Percentiles rank a stretch among this genome's conserved stretches.
phyloP scores from a whole-genome alignment of 2,797 vertebrate species.

The Cryptoblepharus egeriae region DNA sequence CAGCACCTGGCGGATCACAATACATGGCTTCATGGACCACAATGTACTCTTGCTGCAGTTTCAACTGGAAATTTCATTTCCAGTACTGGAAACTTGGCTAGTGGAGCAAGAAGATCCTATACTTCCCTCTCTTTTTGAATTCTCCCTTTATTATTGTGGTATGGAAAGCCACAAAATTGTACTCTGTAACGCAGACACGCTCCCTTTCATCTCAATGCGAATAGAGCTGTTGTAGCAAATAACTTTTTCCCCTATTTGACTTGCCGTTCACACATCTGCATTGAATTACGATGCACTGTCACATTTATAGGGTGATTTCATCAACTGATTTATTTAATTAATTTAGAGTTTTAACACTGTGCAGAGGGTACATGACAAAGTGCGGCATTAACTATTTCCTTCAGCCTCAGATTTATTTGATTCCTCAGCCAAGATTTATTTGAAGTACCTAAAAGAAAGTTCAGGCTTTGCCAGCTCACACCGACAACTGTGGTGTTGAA shows the following conservation, averaged over 20 bases:
- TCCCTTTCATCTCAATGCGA: slow-evolving; percentile 51
- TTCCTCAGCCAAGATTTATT: slow-evolving; percentile 59
- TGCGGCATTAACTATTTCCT: slow-evolving; percentile 63
- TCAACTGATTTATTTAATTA: slow-evolving; percentile 63
- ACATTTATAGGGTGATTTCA: slow-evolving; percentile 76
- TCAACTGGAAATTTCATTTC: slow-evolving; percentile 27
- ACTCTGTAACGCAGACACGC: slow-evolving; percentile 15
- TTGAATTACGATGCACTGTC: slow-evolving; percentile 70
- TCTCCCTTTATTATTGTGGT: slow-evolving; percentile 39
- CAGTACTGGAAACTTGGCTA: background rate
- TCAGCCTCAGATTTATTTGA: slow-evolving; percentile 66
- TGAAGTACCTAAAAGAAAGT: slow-evolving; percentile 33
- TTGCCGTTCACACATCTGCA: slow-evolving; percentile 60
- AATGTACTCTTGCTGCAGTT: slow-evolving; percentile 15
- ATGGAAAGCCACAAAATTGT: slow-evolving; percentile 59
- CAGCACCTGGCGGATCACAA: background rate
- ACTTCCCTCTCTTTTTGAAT: slow-evolving; percentile 47
- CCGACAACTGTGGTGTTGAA: background rate
- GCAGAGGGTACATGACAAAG: slow-evolving; percentile 67
- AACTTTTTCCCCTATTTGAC: slow-evolving; percentile 61
- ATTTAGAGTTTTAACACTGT: slow-evolving; percentile 61
- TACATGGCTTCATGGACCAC: background rate
- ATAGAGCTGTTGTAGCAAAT: slow-evolving; percentile 38
- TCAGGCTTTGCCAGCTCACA: slow-evolving; percentile 41
- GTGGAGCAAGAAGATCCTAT: slow-evolving; percentile 29